These are phyloP conservation scores for Anabas testudineus DNA, from an alignment of 2,797 vertebrate genomes.

Conservation along the genomic window DNA sequence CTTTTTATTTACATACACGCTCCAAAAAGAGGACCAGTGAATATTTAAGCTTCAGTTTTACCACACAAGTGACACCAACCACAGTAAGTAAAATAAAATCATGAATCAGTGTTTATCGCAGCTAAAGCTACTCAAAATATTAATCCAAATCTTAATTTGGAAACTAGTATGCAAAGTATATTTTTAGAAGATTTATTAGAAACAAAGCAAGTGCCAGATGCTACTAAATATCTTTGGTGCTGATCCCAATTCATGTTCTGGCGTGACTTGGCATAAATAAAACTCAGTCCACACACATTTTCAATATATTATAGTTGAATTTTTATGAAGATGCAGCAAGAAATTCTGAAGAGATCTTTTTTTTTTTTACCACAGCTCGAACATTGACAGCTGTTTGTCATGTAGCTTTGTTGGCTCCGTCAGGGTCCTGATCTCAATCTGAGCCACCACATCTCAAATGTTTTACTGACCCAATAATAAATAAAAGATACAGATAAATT, in stretches of 20 bases:
- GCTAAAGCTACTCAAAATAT: neutral
- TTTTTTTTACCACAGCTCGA: neutral
- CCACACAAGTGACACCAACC: neutral
- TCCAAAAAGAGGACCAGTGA: neutral
- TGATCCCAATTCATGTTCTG: slow-evolving; percentile 24
- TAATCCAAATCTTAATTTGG: slow-evolving; percentile 12
- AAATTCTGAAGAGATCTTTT: neutral
- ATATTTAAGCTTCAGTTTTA: neutral
- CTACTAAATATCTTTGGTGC: slow-evolving; percentile 12
- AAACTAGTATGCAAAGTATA: slow-evolving; percentile 12
- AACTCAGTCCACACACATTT: slow-evolving; percentile 6
- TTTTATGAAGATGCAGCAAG: neutral
- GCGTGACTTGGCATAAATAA: slow-evolving; percentile 3
- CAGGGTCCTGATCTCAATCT: slow-evolving; percentile 30
- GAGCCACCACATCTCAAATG: neutral
- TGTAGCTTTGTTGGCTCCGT: neutral
- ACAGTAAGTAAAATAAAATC: neutral
- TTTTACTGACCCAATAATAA: neutral
- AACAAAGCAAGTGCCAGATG: slow-evolving; percentile 31
- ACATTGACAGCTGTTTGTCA: neutral
- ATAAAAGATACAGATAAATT: neutral
- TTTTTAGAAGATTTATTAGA: slow-evolving; percentile 30
- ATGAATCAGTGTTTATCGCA: neutral
- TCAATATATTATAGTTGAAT: slow-evolving; percentile 2
- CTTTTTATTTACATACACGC: neutral